These are phyloP conservation scores for Sarcophaga rosellei DNA, from an alignment of 2,888 invertebrate genomes.

Conservation along the genomic window DNA sequence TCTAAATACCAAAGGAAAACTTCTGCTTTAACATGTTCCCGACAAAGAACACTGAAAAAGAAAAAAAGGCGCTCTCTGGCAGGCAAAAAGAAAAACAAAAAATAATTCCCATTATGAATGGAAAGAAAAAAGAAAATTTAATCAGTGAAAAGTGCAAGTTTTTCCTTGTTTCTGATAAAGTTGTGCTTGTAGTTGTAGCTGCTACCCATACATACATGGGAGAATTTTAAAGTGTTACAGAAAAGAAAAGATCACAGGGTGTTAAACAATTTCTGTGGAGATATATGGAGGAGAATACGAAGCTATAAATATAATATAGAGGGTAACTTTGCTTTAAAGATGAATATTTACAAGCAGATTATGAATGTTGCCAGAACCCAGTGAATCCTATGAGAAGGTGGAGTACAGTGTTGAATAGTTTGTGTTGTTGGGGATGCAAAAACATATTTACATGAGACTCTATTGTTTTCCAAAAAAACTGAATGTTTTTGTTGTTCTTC, in stretches of 20 bases:
- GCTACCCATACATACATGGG: conserved; percentile 1
- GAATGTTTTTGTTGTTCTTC: background rate
- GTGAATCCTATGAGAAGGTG: too few species aligned
- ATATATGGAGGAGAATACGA: background rate
- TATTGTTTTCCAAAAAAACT: conserved; percentile 21
- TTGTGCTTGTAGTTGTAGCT: conserved; percentile 14
- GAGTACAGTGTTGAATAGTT: too few species aligned
- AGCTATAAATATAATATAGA: too few species aligned
- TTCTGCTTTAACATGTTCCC: conserved; percentile 28
- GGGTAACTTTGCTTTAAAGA: too few species aligned
- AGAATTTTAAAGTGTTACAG: conserved; percentile 40
- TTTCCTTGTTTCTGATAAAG: conserved; percentile 3
- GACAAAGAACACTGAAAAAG: conserved; percentile 28
- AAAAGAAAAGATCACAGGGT: conserved; percentile 14
- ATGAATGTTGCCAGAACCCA: too few species aligned
- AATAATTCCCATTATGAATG: background rate
- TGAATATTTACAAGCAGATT: too few species aligned
- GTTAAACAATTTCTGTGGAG: background rate
- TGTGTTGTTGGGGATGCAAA: too few species aligned
- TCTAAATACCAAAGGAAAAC: conserved; percentile 39
- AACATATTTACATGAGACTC: background rate
- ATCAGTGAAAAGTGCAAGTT: conserved; percentile 53
- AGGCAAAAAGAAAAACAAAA: background rate
- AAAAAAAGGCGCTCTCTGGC: conserved; percentile 24
- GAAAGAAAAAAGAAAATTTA: conserved; percentile 30